A percentile compares a stretch with the other conserved stretches of the same genome.
Conservation (phyloP, 2,888 invertebrate genomes). For the Argyresthia albistria region DNA sequence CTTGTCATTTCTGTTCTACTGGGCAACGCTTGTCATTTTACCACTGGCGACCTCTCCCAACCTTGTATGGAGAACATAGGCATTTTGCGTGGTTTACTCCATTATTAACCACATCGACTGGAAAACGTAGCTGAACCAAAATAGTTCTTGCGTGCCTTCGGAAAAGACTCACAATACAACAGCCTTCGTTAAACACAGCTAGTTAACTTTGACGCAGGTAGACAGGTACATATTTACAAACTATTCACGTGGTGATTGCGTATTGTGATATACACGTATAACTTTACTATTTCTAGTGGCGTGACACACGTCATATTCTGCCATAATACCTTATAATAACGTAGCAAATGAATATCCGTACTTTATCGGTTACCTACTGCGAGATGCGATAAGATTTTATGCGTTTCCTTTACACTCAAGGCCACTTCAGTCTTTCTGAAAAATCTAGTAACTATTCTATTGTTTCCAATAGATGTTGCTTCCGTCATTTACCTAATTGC, state of each 20-base stretch:
- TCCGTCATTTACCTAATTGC: too few species aligned
- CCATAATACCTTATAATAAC: slow-evolving; percentile 1
- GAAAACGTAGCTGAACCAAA: background rate
- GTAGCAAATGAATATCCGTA: background rate
- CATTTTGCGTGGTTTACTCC: background rate
- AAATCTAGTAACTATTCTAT: slow-evolving; percentile 3
- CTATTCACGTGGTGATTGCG: slow-evolving; percentile 25
- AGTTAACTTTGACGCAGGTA: too few species aligned
- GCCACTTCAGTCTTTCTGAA: background rate
- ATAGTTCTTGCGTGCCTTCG: too few species aligned
- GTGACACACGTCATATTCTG: slow-evolving; percentile 34
- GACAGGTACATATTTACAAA: background rate
- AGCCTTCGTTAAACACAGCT: too few species aligned
- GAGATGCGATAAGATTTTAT: slow-evolving; percentile 1
- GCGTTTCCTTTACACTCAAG: background rate
- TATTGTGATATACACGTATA: slow-evolving; percentile 21
- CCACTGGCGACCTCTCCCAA: slow-evolving; percentile 31
- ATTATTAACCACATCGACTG: background rate
- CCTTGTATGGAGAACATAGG: slow-evolving; percentile 40
- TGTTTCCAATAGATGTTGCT: too few species aligned
- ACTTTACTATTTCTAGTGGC: slow-evolving; percentile 31
- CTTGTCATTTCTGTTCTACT: slow-evolving; percentile 35
- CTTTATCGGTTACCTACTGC: background rate
- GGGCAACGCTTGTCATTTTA: background rate
- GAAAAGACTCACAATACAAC: too few species aligned